Evolutionary conservation across 2,797 vertebrate species (phyloP), one percentile per base, ranked within the genome.

Genomic region (Brachymystax lenok): DNA sequence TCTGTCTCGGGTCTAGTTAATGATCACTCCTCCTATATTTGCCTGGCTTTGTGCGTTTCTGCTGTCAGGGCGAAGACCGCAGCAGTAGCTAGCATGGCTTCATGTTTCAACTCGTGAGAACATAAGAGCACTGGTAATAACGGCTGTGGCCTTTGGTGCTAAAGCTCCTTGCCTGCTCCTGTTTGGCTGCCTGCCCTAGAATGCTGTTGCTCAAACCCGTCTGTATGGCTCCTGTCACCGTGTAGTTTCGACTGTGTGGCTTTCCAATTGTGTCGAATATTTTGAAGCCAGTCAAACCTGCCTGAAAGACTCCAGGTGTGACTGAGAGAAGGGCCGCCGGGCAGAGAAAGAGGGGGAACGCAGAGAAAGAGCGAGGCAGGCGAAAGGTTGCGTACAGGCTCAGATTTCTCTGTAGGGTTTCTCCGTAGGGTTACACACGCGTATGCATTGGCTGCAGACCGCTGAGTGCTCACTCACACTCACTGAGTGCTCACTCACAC

Each of bases 21-120:
- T 30, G 27, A 68, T 74, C 33, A 40, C 66, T 67, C 61, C 30
- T 59, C 10, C 61, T 21, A 17, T 5, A 14, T 74, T 76, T 19
- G 64, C 74, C 63, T 27, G 33, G 77, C 76, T 81, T 77, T 69
- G 69, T 76, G 66, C 75, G 19, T 68, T 69, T 54, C 52, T 64
- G 68, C 56, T 73, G 80, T 81, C 75, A 54, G 74, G 82, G 16
- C 28, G 27, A 14, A 7, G 61, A n/a, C 3, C 13, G 72, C 16
- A 46, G 61, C 69, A 69, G 63, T 8, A 13, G 33, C 24, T 17
- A 46, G 73, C 63, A 56, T 69, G 69, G 54, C 56, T 74, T 70
- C 17, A 7, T 71, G 61, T 74, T 59, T 77, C 59, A 10, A 35
- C 76, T 81, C 10, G 0, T 19, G 24, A 28, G 46, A 30, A 75